A percentile compares a stretch with the other conserved stretches of the same genome.
These are phyloP conservation scores for Phylloscopus trochilus DNA, from an alignment of 2,113 vertebrate species.

Conservation along the genomic window DNA sequence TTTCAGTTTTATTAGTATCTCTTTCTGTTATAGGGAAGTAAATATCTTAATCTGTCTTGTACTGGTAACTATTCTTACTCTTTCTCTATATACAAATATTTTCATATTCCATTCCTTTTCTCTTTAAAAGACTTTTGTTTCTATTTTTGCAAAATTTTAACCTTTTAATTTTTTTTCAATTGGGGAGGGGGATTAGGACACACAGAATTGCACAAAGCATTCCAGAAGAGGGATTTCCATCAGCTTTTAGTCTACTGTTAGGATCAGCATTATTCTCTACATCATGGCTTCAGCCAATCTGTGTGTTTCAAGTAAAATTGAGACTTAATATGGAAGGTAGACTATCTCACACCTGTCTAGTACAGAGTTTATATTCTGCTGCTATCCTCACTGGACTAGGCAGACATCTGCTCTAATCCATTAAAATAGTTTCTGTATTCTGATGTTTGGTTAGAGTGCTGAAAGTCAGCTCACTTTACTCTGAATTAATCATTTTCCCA, in stretches of 20 bases:
- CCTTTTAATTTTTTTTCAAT: background rate
- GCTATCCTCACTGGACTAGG: background rate
- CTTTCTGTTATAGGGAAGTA: background rate
- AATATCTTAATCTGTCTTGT: background rate
- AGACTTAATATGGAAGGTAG: background rate
- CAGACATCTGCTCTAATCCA: conserved; percentile 10
- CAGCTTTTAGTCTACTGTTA: background rate
- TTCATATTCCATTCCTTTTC: background rate
- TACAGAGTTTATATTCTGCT: background rate
- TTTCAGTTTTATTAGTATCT: background rate
- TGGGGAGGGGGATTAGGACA: background rate
- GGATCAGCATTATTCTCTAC: background rate
- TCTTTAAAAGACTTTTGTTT: background rate
- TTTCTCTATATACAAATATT: background rate
- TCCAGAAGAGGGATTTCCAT: background rate
- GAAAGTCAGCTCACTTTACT: background rate
- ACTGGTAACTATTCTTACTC: background rate
- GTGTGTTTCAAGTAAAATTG: background rate
- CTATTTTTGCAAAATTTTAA: background rate
- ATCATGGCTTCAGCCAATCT: background rate
- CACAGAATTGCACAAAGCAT: background rate
- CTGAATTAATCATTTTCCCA: background rate
- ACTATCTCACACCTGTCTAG: background rate
- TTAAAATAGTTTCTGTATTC: background rate
- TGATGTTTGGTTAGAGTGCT: background rate